phyloP scores from a whole-genome alignment of 1,140 invertebrate genomes.

The Trinorchestia longiramus region DNA sequence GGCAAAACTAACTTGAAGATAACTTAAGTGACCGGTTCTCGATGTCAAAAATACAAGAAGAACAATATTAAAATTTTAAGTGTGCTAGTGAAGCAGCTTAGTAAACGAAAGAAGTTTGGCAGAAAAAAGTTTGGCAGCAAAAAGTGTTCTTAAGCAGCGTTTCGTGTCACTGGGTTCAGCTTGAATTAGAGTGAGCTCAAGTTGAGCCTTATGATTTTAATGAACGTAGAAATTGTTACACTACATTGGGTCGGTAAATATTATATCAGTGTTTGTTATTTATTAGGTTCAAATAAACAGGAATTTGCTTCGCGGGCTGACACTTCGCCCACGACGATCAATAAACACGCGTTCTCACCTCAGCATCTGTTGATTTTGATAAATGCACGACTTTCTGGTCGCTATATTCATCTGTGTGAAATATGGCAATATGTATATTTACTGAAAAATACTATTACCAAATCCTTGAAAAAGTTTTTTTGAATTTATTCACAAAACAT shows the following conservation, averaged over 20 bases:
- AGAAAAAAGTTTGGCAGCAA: neutral
- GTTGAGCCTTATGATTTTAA: neutral
- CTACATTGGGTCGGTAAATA: neutral
- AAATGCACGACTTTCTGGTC: neutral
- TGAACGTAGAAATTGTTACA: neutral
- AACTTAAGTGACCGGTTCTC: neutral
- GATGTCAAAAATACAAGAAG: neutral
- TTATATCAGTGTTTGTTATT: neutral
- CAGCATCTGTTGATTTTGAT: too few relatives aligned
- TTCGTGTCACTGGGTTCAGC: neutral
- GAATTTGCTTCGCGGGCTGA: neutral
- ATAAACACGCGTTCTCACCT: neutral
- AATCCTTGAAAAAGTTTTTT: neutral
- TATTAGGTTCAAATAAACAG: neutral
- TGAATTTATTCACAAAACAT: neutral
- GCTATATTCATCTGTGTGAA: too few relatives aligned
- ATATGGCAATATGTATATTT: neutral
- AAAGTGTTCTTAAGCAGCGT: neutral
- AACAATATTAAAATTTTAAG: neutral
- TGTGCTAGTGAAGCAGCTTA: neutral
- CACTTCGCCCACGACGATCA: neutral
- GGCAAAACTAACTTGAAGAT: neutral
- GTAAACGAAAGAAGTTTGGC: neutral
- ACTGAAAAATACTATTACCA: neutral
- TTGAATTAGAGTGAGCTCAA: neutral